Evolutionary conservation across 1,140 invertebrate genomes (phyloP).

Genomic region (Megalopta genalis): DNA sequence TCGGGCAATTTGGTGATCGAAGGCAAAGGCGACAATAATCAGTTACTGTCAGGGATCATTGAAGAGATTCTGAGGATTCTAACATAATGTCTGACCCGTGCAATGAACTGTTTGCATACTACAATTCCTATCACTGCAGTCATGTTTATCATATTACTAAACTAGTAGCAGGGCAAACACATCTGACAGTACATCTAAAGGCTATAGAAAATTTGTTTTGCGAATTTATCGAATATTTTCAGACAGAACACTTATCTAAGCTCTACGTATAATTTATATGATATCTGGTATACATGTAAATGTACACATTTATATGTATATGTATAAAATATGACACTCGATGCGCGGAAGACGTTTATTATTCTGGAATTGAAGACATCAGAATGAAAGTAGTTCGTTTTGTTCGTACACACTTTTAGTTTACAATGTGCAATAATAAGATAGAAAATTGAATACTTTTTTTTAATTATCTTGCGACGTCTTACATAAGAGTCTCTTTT

Average conservation of each 20-base stretch:
- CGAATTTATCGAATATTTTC: slow-evolving; percentile 58
- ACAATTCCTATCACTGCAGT: slow-evolving; percentile 49
- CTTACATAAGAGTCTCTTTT: not conserved
- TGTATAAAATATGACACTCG: slow-evolving; percentile 19
- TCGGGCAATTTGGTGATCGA: slow-evolving; percentile 73
- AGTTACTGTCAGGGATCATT: slow-evolving; percentile 74
- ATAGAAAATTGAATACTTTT: slow-evolving; percentile 18
- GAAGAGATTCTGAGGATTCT: slow-evolving; percentile 74
- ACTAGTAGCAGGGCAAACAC: slow-evolving; percentile 34
- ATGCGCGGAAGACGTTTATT: slow-evolving; percentile 29
- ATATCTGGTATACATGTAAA: slow-evolving; percentile 56
- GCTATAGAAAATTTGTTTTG: slow-evolving; percentile 48
- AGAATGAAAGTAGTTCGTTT: slow-evolving; percentile 53
- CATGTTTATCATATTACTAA: slow-evolving; percentile 38
- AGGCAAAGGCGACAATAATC: slow-evolving; percentile 79
- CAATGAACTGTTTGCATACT: slow-evolving; percentile 51
- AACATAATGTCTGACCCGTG: slow-evolving; percentile 53
- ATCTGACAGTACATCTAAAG: slow-evolving; percentile 44
- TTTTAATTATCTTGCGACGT: slow-evolving; percentile 10
- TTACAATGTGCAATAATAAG: slow-evolving; percentile 27
- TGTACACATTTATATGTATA: slow-evolving; percentile 37
- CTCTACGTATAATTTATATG: slow-evolving; percentile 53
- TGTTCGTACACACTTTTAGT: slow-evolving; percentile 31
- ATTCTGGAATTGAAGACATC: slow-evolving; percentile 55
- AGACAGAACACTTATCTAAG: slow-evolving; percentile 55